Conservation (phyloP, 2,888 invertebrate species). For the Pharmacophagus antenor region DNA sequence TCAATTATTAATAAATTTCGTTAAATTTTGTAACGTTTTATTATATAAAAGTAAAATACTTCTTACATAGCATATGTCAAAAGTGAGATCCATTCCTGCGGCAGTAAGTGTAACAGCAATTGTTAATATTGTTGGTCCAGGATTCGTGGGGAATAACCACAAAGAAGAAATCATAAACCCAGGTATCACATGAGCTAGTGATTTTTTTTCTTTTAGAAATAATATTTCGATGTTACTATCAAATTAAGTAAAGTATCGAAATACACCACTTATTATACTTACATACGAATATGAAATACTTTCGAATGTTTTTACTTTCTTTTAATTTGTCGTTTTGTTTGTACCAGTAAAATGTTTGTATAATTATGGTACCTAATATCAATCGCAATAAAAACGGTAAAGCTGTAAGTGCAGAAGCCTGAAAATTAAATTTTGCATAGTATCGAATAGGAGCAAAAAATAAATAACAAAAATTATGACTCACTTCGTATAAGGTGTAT, state of each 20-base stretch:
- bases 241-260: neutral
- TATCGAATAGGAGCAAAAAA: neutral
- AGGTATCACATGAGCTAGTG: slow-evolving; percentile 76
- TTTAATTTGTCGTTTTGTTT: slow-evolving; percentile 49
- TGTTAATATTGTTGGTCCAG: slow-evolving; percentile 62
- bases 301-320: slow-evolving; percentile 56
- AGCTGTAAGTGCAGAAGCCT: slow-evolving; percentile 69
- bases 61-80: slow-evolving; percentile 79
- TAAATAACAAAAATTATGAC: slow-evolving; percentile 34
- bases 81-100: slow-evolving; percentile 82
- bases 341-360: slow-evolving; percentile 66
- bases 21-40: neutral
- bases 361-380: slow-evolving; percentile 62
- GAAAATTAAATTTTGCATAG: slow-evolving; percentile 32
- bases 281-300: slow-evolving; percentile 74
- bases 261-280: slow-evolving; percentile 42
- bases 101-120: slow-evolving; percentile 76
- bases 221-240: neutral
- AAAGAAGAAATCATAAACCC: slow-evolving; percentile 60
- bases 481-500: slow-evolving; percentile 62
- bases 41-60: slow-evolving; percentile 1
- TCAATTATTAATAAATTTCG: neutral
- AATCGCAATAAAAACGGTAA: slow-evolving; percentile 67
- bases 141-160: slow-evolving; percentile 55
- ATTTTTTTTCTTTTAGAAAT: neutral